Percentiles rank a stretch among this genome's conserved stretches.
Evolutionary conservation across 2,888 invertebrate species (phyloP).

Genomic region (Troides helena): DNA sequence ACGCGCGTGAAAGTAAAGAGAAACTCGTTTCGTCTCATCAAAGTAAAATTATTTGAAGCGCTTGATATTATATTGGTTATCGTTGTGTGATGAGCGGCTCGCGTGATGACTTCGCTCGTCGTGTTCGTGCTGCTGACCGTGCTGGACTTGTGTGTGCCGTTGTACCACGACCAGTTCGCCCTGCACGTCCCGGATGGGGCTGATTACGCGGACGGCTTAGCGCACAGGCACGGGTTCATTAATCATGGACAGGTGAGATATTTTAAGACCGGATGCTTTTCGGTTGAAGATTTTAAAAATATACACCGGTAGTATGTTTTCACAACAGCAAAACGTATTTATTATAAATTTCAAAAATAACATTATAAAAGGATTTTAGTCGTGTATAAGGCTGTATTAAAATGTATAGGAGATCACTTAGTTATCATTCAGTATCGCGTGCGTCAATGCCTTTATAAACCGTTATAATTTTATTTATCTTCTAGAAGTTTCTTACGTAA

Average conservation of each 20-base stretch:
- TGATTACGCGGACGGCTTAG: slow-evolving; percentile 59
- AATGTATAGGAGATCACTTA: no score
- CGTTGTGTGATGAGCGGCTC: slow-evolving; percentile 66
- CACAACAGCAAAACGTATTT: no score
- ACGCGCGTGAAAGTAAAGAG: slow-evolving; percentile 45
- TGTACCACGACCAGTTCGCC: slow-evolving; percentile 73
- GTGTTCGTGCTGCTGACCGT: slow-evolving; percentile 68
- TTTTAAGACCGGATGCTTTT: neutral
- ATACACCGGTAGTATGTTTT: no score
- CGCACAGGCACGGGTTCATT: slow-evolving; percentile 71
- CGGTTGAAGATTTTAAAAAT: no score
- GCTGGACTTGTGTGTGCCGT: slow-evolving; percentile 68
- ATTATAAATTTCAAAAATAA: no score
- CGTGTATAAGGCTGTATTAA: no score
- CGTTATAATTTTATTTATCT: no score
- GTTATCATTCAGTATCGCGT: no score
- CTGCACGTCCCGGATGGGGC: slow-evolving; percentile 62
- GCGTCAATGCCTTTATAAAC: no score
- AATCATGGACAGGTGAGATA: slow-evolving; percentile 73
- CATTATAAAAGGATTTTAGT: no score
- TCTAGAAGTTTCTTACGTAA: no score
- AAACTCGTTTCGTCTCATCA: neutral
- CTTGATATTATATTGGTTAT: slow-evolving; percentile 35
- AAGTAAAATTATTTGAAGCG: neutral
- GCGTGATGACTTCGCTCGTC: slow-evolving; percentile 67